Base-by-base conservation (phyloP, 1,140 invertebrate species). In the Zaprionus tsacasi region DNA sequence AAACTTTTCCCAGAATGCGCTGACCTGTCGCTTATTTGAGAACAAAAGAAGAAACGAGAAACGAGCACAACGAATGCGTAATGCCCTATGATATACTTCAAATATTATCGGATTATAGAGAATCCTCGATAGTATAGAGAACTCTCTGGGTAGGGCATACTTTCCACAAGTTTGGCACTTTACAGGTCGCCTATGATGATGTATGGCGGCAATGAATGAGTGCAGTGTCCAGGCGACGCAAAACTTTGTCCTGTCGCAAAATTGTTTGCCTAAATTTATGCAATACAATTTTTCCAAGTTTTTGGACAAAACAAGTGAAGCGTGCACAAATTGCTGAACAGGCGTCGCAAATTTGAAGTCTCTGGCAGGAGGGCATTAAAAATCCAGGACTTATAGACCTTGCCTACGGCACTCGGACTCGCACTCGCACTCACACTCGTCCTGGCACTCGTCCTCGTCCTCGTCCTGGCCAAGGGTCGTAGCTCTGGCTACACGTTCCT, bases 231-330 rank as follows among this genome's bases (percentile, higher is more conserved):
- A 17, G 25, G 38, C 17, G 25, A 33, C 17, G 17, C 30, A 70
- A 75, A 78, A 78, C 72, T 75, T 61, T 40, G 48, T 56, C 55
- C 48, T 30, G 40, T 59, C 54, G 17, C 27, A n/a, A 70, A 81
- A 21, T 69, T 71, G 61, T 48, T 75, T 71, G 56, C 56, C 48
- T 50, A 80, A 75, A 78, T 65, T 67, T 61, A 80, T 76, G 85
- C 73, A 78, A 78, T 83, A 75, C 52, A 75, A 80, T 80, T 78
- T 82, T 69, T 69, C 76, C 76, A 72, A 75, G 76, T 72, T 76
- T 77, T 72, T 72, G 36, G 65, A 70, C 56, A 60, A 69, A 82
- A 73, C 65, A 76, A 73, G 57, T 71, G 80, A 88, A 70, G 80
- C 85, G 70, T 87, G 59, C 72, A 55, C 33, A 82, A 78, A 80